Conservation (phyloP, 2,888 invertebrate species). For the Machimus atricapillus region DNA sequence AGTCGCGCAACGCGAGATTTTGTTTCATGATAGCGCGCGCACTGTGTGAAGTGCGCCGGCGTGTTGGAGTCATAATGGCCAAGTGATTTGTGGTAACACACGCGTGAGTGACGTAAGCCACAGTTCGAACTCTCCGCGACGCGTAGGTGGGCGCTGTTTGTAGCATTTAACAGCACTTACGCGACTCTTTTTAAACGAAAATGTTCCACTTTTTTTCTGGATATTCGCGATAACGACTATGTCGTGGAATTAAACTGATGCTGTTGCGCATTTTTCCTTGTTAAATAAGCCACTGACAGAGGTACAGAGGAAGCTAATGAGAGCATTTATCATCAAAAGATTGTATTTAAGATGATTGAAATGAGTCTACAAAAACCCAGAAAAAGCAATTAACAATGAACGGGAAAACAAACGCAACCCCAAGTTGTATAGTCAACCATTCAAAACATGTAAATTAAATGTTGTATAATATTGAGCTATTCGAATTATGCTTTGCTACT, state of each 20-base stretch:
- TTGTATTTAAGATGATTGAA: neutral
- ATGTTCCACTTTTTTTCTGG: neutral
- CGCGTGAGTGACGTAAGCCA: conserved; percentile 37
- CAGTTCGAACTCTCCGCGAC: neutral
- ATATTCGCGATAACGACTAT: neutral
- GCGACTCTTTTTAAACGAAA: neutral
- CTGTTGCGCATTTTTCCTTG: neutral
- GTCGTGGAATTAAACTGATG: neutral
- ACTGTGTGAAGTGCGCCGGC: conserved; percentile 24
- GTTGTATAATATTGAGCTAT: too few relatives aligned
- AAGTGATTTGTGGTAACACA: conserved; percentile 31
- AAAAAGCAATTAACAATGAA: too few relatives aligned
- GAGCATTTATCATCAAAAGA: neutral
- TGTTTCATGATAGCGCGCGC: conserved; percentile 3
- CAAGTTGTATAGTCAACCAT: too few relatives aligned
- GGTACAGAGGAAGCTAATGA: neutral
- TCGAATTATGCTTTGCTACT: too few relatives aligned
- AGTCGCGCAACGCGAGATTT: neutral
- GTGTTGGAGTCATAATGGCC: conserved; percentile 28
- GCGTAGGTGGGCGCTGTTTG: conserved; percentile 38
- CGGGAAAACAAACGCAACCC: too few relatives aligned
- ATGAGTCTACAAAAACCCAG: neutral
- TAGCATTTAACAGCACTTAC: conserved; percentile 20
- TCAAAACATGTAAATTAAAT: too few relatives aligned
- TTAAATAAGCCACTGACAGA: neutral